phyloP scores from a whole-genome alignment of 2,113 vertebrate species.

The Hippocampus guttulatus region DNA sequence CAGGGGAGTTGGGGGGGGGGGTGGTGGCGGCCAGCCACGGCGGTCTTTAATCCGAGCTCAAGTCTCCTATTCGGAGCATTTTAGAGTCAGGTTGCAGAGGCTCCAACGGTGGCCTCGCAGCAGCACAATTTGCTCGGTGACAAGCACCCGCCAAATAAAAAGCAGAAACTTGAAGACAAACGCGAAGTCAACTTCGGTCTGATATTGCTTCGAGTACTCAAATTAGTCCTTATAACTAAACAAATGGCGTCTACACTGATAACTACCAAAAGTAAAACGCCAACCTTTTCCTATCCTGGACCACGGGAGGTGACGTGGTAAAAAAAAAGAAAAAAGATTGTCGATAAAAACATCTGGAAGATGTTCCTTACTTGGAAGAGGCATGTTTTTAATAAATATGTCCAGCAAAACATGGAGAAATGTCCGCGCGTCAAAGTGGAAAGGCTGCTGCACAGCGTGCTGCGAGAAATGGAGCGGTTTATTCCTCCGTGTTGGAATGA shows the following conservation, averaged over 20 bases:
- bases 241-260: no score
- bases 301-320: background rate
- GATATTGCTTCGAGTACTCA: background rate
- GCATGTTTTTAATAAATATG: slow-evolving; percentile 17
- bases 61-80: slow-evolving; percentile 65
- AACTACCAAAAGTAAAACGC: no score
- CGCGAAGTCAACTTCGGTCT: background rate
- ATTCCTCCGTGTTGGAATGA: slow-evolving; percentile 2
- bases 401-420: slow-evolving; percentile 17
- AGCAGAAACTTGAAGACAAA: background rate
- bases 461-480: slow-evolving; percentile 11
- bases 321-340: background rate
- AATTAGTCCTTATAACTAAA: background rate
- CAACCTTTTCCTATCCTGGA: background rate
- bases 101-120: slow-evolving; percentile 51
- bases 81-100: slow-evolving; percentile 66
- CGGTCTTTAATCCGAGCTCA: slow-evolving; percentile 63
- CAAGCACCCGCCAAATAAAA: slow-evolving; percentile 31
- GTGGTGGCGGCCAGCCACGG: slow-evolving; percentile 41
- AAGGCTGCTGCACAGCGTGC: background rate
- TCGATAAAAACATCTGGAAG: slow-evolving; percentile 4
- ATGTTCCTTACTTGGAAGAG: background rate
- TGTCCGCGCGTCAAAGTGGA: slow-evolving; percentile 48
- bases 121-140: slow-evolving; percentile 23
- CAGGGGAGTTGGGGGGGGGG: slow-evolving; percentile 41